A percentile compares a stretch with the other conserved stretches of the same genome.
Conservation (phyloP, 2,113 vertebrate genomes). For the Scartelaos histophorus region DNA sequence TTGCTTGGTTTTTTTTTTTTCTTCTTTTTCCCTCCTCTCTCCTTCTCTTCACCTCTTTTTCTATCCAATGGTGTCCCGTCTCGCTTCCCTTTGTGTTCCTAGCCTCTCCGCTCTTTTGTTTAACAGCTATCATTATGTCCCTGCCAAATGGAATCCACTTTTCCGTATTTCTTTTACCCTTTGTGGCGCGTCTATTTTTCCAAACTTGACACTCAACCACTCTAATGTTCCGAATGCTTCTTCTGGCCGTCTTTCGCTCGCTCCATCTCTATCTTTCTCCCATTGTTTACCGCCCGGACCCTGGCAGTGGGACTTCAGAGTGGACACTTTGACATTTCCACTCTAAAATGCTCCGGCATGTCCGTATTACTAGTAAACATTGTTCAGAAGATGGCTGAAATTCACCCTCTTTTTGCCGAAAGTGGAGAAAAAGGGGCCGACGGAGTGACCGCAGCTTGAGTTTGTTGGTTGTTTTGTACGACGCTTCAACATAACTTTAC, state of each 20-base stretch:
- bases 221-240: slow-evolving; percentile 60
- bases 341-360: slow-evolving; percentile 51
- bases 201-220: slow-evolving; percentile 42
- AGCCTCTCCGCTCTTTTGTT: slow-evolving; percentile 50
- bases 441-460: slow-evolving; percentile 29
- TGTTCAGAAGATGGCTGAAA: slow-evolving; percentile 56
- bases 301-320: slow-evolving; percentile 55
- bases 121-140: slow-evolving; percentile 65
- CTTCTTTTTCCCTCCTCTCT: slow-evolving; percentile 18
- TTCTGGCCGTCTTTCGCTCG: slow-evolving; percentile 36
- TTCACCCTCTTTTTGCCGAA: slow-evolving; percentile 42
- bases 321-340: slow-evolving; percentile 68
- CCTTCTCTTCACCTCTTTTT: background rate
- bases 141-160: slow-evolving; percentile 63
- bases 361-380: slow-evolving; percentile 59
- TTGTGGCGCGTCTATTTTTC: slow-evolving; percentile 52
- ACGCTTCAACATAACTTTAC: slow-evolving; percentile 23
- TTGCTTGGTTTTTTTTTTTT: slow-evolving; percentile 54
- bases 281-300: slow-evolving; percentile 46
- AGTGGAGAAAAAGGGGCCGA: slow-evolving; percentile 24
- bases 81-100: slow-evolving; percentile 18
- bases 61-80: slow-evolving; percentile 20
- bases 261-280: slow-evolving; percentile 22
- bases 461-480: slow-evolving; percentile 22
- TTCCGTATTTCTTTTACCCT: slow-evolving; percentile 26